Evolutionary conservation across 1,140 invertebrate species (phyloP).

Genomic region (Spodoptera frugiperda): DNA sequence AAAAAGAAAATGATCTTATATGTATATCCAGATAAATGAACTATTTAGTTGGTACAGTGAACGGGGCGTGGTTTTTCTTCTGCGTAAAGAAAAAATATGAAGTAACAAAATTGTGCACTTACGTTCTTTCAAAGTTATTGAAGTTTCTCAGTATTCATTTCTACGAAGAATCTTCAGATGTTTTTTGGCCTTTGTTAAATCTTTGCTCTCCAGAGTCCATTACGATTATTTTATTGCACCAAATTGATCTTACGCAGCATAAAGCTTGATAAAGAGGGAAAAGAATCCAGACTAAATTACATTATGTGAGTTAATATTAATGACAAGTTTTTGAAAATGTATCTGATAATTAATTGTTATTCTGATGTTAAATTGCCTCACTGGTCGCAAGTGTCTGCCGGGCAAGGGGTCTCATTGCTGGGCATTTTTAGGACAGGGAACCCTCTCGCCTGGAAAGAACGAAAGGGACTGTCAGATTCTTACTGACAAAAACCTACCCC

Average conservation of each 20-base stretch:
- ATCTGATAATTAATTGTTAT: too few relatives aligned
- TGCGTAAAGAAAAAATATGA: background rate
- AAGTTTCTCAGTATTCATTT: background rate
- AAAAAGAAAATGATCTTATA: too few relatives aligned
- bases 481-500: too few relatives aligned
- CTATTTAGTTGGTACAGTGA: too few relatives aligned
- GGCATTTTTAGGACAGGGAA: too few relatives aligned
- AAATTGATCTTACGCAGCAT: conserved; percentile 23
- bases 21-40: too few relatives aligned
- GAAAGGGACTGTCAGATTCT: too few relatives aligned
- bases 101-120: background rate
- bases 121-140: background rate
- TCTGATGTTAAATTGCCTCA: too few relatives aligned
- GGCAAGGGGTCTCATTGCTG: too few relatives aligned
- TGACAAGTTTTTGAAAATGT: conserved; percentile 11
- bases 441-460: too few relatives aligned
- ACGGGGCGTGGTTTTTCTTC: too few relatives aligned
- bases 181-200: background rate
- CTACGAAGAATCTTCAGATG: background rate
- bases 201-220: conserved; percentile 10
- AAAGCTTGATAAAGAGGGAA: conserved; percentile 27
- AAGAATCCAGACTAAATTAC: background rate
- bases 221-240: conserved; percentile 22
- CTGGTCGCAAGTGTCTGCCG: too few relatives aligned
- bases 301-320: conserved; percentile 2